Evolutionary conservation across 2,888 invertebrate species (phyloP).

Genomic region (Gastrophysa polygoni): DNA sequence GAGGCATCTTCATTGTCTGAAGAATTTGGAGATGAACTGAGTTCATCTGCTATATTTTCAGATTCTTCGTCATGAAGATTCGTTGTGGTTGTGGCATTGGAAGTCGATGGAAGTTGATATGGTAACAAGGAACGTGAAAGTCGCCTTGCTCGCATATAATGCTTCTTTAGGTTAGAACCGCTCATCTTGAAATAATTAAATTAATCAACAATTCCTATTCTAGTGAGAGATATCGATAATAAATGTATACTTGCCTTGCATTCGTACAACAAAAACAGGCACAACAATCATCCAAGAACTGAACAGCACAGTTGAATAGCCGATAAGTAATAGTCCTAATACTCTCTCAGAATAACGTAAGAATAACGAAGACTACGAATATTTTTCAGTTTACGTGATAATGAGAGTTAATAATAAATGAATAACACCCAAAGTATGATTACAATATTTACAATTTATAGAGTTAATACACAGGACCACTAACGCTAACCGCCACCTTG

Average conservation of each 20-base stretch:
- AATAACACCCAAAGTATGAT: no score
- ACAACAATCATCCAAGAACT: not conserved
- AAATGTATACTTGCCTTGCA: not conserved
- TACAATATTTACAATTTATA: no score
- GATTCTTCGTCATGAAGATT: not conserved
- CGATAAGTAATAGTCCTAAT: no score
- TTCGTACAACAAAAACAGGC: not conserved
- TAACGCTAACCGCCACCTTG: no score
- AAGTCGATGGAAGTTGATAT: slow-evolving; percentile 1
- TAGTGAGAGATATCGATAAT: not conserved
- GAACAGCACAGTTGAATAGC: no score
- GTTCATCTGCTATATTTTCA: not conserved
- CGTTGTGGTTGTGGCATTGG: not conserved
- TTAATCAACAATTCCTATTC: not conserved
- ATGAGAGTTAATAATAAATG: no score
- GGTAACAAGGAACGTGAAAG: not conserved
- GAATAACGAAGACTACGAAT: no score
- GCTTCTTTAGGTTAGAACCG: not conserved
- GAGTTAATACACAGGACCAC: no score
- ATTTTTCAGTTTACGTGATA: no score
- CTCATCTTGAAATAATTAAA: not conserved
- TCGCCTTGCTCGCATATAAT: slow-evolving; percentile 4
- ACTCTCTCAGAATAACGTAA: no score
- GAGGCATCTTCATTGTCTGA: slow-evolving; percentile 3
- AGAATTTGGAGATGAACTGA: slow-evolving; percentile 3